phyloP scores from a whole-genome alignment of 2,113 vertebrate species.

The Ammodytes marinus region DNA sequence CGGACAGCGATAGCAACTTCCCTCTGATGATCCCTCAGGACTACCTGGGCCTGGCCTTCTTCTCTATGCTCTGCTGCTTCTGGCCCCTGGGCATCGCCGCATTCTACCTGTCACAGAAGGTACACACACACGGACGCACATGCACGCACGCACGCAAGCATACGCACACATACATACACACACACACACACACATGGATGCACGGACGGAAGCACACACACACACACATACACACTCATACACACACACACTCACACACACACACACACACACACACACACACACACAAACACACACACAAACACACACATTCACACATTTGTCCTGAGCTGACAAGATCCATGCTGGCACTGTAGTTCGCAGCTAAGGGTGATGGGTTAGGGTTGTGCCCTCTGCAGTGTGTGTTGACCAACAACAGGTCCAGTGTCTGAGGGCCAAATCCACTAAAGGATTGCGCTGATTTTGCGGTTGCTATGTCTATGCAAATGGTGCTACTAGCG shows the following conservation, averaged over 20 bases:
- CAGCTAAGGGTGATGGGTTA: slow-evolving; percentile 27
- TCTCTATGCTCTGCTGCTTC: slow-evolving; percentile 95
- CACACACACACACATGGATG: not conserved
- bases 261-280: not conserved
- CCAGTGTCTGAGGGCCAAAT: not conserved
- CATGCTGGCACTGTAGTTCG: slow-evolving; percentile 44
- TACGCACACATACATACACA: slow-evolving; percentile 18
- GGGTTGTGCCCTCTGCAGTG: slow-evolving; percentile 6
- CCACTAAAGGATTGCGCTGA: no score
- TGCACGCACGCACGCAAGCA: not conserved
- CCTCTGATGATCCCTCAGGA: slow-evolving; percentile 90
- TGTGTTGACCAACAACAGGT: slow-evolving; percentile 28
- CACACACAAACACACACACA: slow-evolving; percentile 14
- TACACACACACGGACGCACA: slow-evolving; percentile 46
- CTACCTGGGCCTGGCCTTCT: slow-evolving; percentile 91
- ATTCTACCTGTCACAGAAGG: slow-evolving; percentile 93
- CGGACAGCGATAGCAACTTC: slow-evolving; percentile 86
- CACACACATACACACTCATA: not conserved
- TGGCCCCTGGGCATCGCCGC: slow-evolving; percentile 93
- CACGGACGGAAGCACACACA: no score
- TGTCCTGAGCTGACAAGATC: slow-evolving; percentile 40
- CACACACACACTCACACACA: slow-evolving; percentile 15
- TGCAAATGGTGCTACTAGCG: no score
- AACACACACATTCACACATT: slow-evolving; percentile 5
- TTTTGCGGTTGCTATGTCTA: no score